These are phyloP conservation scores for Chrysolina oricalcia DNA, from an alignment of 2,888 invertebrate genomes.

Conservation along the genomic window DNA sequence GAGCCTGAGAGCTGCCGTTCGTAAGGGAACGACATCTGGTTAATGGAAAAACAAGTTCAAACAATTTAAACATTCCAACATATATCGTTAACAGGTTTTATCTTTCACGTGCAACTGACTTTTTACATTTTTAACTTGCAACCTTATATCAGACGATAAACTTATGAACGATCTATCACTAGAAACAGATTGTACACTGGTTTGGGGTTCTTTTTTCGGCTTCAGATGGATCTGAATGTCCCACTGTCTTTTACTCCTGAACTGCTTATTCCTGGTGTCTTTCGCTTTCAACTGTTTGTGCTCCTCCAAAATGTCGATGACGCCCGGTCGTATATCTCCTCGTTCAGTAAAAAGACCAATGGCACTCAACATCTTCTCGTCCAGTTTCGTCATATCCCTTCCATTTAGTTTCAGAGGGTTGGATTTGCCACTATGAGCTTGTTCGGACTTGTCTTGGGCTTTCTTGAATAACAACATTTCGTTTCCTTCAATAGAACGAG, in stretches of 20 bases:
- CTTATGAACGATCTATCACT: constrained; percentile 44
- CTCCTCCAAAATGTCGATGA: constrained; percentile 54
- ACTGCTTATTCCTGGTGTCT: constrained; percentile 53
- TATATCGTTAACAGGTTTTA: neutral
- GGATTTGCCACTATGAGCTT: constrained; percentile 25
- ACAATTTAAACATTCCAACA: too few relatives aligned
- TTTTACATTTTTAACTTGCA: constrained; percentile 37
- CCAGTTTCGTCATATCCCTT: constrained; percentile 49
- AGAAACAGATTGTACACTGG: constrained; percentile 32
- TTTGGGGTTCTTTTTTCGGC: constrained; percentile 36
- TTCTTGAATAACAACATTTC: neutral
- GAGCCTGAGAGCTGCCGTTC: too few relatives aligned
- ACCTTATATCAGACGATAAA: constrained; percentile 39
- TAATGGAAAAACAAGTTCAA: too few relatives aligned
- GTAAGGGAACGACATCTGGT: too few relatives aligned
- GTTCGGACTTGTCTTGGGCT: neutral
- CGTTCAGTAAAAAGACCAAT: constrained; percentile 56
- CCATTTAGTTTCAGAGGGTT: constrained; percentile 54
- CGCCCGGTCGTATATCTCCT: constrained; percentile 54
- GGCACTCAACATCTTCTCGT: constrained; percentile 50
- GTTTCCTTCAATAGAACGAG: neutral
- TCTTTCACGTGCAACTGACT: constrained; percentile 6
- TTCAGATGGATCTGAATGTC: constrained; percentile 52
- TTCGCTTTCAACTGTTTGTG: constrained; percentile 44
- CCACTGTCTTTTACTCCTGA: constrained; percentile 52